Evolutionary conservation across 2,888 invertebrate species (phyloP), one percentile per base, ranked within the genome.

Genomic region (Acleris laterana): DNA sequence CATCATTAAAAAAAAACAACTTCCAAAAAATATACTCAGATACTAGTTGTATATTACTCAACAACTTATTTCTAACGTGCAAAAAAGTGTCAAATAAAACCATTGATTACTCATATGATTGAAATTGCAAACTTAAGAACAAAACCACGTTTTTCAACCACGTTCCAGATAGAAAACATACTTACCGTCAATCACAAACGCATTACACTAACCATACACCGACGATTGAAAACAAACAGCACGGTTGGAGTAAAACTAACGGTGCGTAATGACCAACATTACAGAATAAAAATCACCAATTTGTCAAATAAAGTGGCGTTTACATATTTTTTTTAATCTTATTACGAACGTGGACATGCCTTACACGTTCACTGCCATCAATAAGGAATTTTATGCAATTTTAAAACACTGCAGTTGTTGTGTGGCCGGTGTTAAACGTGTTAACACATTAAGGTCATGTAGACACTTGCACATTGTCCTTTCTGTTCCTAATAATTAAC

Each of bases 221-320:
- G n/a, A 57, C 56, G 56, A 44, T 57, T 65, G 65, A 62, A 62
- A 66, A 62, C 48, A 62, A 57, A 66, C 62, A 61, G 51, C 57
- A 42, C 61, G 44, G 61, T 32, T 62, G 32, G 38, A 66, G 61
- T 65, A 66, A 62, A 66, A 52, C 46, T 66, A 66, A 66, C 66
- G 66, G 66, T 38, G 50, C 44, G 42, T 66, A 66, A 66, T 62
- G 48, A 51, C 22, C 3, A 38, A n/a, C 38, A 48, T 65, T 42
- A 46, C 13, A 62, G 51, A 44, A 60, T 55, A 64, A 51, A 62
- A 60, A 49, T 20, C 16, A 62, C 38, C 28, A 42, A 57, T 61
- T 57, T 66, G 51, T 57, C 19, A 52, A 62, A 66, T 62, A 62
- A 61, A 66, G 61, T 66, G 62, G 52, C 50, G 60, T 60, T 65